Base-by-base conservation (phyloP, 2,888 invertebrate genomes). In the Caenorhabditis panamensis region DNA sequence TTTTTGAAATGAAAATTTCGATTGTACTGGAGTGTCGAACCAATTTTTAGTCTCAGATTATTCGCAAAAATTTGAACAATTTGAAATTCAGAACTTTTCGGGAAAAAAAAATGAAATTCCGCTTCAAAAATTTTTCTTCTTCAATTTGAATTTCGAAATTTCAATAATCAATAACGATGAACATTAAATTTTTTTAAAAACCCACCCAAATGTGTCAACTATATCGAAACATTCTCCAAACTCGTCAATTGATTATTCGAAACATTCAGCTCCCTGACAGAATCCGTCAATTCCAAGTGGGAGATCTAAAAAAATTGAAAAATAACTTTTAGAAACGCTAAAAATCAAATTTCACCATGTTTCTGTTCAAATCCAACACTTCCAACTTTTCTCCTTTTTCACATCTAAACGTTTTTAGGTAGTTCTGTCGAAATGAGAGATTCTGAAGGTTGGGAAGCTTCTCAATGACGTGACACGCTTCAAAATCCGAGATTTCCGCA, bases 301-400 rank as follows among this genome's bases (percentile, higher is more conserved):
- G 36, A n/a, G 13, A 81, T 63, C 67, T 67, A 54, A n/a, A n/a
- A n/a, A n/a, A n/a, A n/a, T n/a, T n/a, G n/a, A n/a, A n/a, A n/a
- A n/a, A n/a, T n/a, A 36, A n/a, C n/a, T n/a, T n/a, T n/a, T n/a
- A 72, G 73, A 31, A 31, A 6, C 9, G 31, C 9, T 31, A 31
- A 31, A 31, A 31, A 31, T 31, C 4, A 31, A 31, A 31, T 31
- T 31, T 31, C 11, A 80, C 79, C 64, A 58, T 13, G 61, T 84
- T 84, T 1, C 41, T 24, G 28, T 68, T 79, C 61, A 84, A 68
- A 51, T 82, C 62, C 22, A 84, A 13, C 20, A 24, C 13, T n/a
- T 26, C 56, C 36, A 79, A 28, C n/a, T 75, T 68, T 5, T 51
- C 26, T 2, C 13, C 51, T 1, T 2, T n/a, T 5, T 37, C 41